phyloP scores from a whole-genome alignment of 64 coral and sea anemone species.

The Stichodactyla helianthus region DNA sequence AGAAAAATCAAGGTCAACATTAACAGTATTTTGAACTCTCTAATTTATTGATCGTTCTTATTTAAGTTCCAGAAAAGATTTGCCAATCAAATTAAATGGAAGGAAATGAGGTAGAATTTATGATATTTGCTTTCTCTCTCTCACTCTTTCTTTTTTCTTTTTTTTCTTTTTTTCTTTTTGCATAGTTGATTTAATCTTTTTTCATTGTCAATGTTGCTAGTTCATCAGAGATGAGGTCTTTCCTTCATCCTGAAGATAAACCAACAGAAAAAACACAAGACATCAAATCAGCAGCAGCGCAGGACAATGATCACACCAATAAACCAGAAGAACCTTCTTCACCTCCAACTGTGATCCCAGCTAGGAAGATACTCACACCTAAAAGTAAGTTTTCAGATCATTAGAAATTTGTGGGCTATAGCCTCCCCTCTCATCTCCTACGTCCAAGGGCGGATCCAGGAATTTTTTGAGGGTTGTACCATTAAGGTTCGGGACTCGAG shows the following conservation, averaged over 20 bases:
- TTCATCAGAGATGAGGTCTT: not conserved
- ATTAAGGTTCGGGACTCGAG: too few relatives aligned
- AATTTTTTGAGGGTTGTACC: too few relatives aligned
- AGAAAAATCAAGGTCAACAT: too few relatives aligned
- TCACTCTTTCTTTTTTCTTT: not conserved
- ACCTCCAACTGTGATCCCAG: not conserved
- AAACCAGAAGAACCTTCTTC: not conserved
- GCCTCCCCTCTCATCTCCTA: too few relatives aligned
- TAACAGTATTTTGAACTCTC: too few relatives aligned
- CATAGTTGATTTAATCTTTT: not conserved
- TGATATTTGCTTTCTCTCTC: not conserved
- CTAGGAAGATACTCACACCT: conserved; percentile 17
- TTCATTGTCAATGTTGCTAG: not conserved
- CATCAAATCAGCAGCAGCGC: not conserved
- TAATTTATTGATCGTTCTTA: too few relatives aligned
- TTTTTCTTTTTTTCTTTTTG: not conserved
- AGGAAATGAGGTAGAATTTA: conserved; percentile 51
- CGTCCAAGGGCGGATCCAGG: too few relatives aligned
- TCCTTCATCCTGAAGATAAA: not conserved
- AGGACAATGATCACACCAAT: not conserved
- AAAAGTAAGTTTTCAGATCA: not conserved
- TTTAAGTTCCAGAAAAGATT: conserved; percentile 64
- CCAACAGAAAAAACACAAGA: not conserved
- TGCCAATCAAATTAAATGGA: conserved; percentile 45
- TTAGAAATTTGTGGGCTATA: not conserved